Evolutionary conservation across 1,140 invertebrate genomes (phyloP), one percentile per base, ranked within the genome.

Genomic region (Diachasmimorpha longicaudata): DNA sequence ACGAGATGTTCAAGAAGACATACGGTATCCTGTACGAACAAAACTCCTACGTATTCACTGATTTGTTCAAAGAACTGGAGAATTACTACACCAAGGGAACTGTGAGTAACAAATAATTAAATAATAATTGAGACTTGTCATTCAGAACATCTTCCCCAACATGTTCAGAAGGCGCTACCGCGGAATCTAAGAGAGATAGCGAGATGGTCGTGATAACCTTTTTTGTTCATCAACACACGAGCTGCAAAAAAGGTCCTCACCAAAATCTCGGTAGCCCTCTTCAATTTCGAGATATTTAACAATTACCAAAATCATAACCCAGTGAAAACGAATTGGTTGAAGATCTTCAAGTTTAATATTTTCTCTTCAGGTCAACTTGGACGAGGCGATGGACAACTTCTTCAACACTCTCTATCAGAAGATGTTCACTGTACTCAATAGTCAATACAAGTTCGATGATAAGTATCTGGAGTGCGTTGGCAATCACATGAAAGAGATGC

Each of bases 21-120:
- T 99, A 99, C 88, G 98, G 98, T 10, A 93, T 96, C 83, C 93
- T 98, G 72, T 99, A 99, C 90, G 94, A 98, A 83, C 94, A 97
- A 82, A 97, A 99, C 85, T 91, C 97, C 4, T 94, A 95, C 83
- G 94, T 99, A 16, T 99, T 99, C 89, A 93, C 93, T 48, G 93
- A 97, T 82, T 91, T 99, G 46, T 99, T 98, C 88, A 92, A 93
- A 77, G 93, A 98, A 81, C 90, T 99, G 78, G 96, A 97, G 84
- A 93, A 92, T 79, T 99, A 99, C 86, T 98, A 98, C 89, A 90
- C 91, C 2, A 93, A 92, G 77, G 96, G 96, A 16, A 86, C 84
- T 70, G 88, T 89, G 58, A 87, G 86, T 81, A 73, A 44, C 44
- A 70, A 70, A 44, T 67, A 46, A 44, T 8, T 52, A n/a, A 58